phyloP scores from a whole-genome alignment of 1,140 invertebrate genomes.

The Neodiprion lecontei region DNA sequence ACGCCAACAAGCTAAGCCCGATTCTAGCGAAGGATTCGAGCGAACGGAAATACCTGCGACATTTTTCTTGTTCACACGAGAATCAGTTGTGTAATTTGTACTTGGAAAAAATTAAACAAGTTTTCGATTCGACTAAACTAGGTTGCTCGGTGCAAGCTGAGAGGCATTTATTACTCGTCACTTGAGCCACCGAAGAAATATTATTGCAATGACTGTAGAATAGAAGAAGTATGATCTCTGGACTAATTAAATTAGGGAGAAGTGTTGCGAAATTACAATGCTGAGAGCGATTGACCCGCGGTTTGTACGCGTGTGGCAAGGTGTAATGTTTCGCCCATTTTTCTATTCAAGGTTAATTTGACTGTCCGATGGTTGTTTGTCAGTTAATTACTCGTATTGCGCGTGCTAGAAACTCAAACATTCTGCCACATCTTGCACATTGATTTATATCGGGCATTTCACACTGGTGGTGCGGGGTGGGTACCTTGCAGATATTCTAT shows the following conservation, averaged over 20 bases:
- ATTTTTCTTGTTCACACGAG: neutral
- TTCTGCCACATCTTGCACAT: constrained; percentile 20
- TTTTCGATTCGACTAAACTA: neutral
- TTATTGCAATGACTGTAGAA: too few species aligned
- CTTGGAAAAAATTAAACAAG: too few species aligned
- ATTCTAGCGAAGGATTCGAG: constrained; percentile 44
- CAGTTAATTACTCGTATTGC: neutral
- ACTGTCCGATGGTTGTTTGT: neutral
- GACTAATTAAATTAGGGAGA: too few species aligned
- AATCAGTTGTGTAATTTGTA: neutral
- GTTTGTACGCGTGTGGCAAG: neutral
- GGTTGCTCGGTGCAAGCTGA: neutral
- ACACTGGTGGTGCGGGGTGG: neutral
- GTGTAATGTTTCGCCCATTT: neutral
- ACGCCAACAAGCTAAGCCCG: constrained; percentile 45
- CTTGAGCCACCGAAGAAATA: too few species aligned
- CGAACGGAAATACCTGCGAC: constrained; percentile 25
- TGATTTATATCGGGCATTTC: constrained; percentile 35
- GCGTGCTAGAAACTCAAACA: neutral
- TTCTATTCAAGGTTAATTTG: neutral
- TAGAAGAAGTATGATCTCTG: too few species aligned
- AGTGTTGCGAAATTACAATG: too few species aligned
- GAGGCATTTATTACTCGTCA: neutral
- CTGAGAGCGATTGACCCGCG: too few species aligned
- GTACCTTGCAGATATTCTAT: neutral